phyloP scores from a whole-genome alignment of 2,113 vertebrate species.

The Equus przewalskii region DNA sequence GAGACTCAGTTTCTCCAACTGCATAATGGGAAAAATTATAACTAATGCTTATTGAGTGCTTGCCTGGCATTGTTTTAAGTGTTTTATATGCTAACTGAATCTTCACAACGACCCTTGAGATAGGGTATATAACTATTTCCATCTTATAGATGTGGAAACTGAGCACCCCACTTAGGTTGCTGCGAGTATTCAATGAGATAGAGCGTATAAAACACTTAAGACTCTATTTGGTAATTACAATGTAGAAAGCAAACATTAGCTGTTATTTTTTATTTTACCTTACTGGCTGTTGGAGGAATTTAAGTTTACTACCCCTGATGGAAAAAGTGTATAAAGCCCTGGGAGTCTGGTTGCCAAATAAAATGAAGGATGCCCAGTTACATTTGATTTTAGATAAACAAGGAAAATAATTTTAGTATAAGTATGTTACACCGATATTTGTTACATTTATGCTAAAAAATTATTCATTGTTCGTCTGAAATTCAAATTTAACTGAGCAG shows the following conservation, averaged over 20 bases:
- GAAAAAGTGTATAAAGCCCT: neutral
- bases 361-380: neutral
- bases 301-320: neutral
- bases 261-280: slow-evolving; percentile 25
- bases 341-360: neutral
- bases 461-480: slow-evolving; percentile 3
- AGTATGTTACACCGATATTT: slow-evolving; percentile 4
- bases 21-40: neutral
- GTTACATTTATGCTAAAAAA: neutral
- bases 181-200: neutral
- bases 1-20: slow-evolving; percentile 11
- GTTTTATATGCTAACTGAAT: neutral
- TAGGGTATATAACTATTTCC: neutral
- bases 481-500: slow-evolving; percentile 33
- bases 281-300: neutral
- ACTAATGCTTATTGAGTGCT: neutral
- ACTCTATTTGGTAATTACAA: slow-evolving; percentile 1
- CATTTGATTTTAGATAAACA: slow-evolving; percentile 49
- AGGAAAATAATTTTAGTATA: neutral
- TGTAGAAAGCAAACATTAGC: neutral
- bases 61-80: neutral
- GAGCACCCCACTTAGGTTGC: neutral
- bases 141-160: neutral
- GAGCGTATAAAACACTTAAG: neutral
- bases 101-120: neutral